These are phyloP conservation scores for Syncerus caffer DNA, from an alignment of 2,797 vertebrate species.

Conservation along the genomic window DNA sequence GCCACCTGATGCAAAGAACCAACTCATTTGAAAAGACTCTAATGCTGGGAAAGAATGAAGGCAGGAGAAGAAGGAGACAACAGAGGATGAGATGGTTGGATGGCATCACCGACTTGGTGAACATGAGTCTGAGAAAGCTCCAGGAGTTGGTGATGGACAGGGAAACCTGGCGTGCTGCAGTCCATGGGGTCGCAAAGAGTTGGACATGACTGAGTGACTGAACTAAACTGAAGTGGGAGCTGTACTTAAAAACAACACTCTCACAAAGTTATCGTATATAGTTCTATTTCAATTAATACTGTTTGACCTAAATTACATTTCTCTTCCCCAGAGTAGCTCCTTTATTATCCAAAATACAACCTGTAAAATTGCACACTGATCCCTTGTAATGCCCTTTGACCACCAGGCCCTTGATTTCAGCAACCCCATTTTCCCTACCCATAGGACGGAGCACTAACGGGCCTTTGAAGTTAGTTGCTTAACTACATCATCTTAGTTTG, in stretches of 20 bases:
- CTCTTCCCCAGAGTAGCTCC: background rate
- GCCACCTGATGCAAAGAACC: background rate
- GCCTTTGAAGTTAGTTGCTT: background rate
- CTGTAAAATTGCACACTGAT: background rate
- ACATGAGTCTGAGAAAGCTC: background rate
- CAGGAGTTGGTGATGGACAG: background rate
- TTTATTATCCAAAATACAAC: background rate
- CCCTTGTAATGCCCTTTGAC: background rate
- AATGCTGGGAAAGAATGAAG: background rate
- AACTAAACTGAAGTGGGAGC: background rate
- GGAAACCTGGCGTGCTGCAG: background rate
- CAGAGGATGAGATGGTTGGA: background rate
- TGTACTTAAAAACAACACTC: background rate
- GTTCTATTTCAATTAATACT: background rate
- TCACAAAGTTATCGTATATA: background rate
- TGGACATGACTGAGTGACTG: background rate
- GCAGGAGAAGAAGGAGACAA: background rate
- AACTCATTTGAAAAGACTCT: background rate
- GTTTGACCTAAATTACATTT: background rate
- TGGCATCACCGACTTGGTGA: background rate
- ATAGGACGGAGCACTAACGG: background rate
- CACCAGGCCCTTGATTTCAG: background rate
- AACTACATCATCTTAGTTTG: background rate
- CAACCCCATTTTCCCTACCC: background rate
- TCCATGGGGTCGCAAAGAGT: background rate